Evolutionary conservation across 2,888 invertebrate species (phyloP), one percentile per base, ranked within the genome.

Genomic region (Seira musarum): DNA sequence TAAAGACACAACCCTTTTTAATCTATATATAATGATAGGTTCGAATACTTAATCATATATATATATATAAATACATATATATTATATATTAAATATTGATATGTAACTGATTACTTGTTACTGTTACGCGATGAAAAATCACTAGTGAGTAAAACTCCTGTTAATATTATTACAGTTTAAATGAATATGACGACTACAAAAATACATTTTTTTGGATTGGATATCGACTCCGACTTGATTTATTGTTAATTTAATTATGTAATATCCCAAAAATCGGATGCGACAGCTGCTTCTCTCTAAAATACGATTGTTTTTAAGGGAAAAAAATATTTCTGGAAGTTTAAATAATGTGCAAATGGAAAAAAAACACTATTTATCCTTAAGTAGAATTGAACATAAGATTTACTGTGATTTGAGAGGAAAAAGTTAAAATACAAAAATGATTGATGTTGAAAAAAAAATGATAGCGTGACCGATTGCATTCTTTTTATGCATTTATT

Each of bases 321-420:
- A 53, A 67, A 66, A 75, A 60, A 46, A 61, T 57, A 76, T 69
- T 69, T 61, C 77, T 67, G 66, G 60, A 73, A 72, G 46, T 63
- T 46, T 49, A 60, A 65, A 72, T 72, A 68, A 72, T 61, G 8
- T 65, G 60, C 19, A 63, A 60, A 49, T 40, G 40, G 24, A 65
- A 53, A 57, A 71, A 73, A 67, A 60, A 60, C 15, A 53, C 13
- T 53, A 53, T 61, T 46, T 35, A 65, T n/a, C 72, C 71, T 67
- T 78, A 71, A 72, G 78, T 71, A 68, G 66, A 72, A 57, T 79
- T 79, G 72, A 67, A 72, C 72, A 67, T 78, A 78, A 72, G 67
- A 73, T 79, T 79, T 79, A 72, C 79, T 79, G 79, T 79, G 79
- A 79, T 80, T 80, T 80, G 63, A 63, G 73, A 79, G 68, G 73